These are phyloP conservation scores for Poeciliopsis occidentalis DNA, from an alignment of 2,113 vertebrate genomes.

Conservation along the genomic window DNA sequence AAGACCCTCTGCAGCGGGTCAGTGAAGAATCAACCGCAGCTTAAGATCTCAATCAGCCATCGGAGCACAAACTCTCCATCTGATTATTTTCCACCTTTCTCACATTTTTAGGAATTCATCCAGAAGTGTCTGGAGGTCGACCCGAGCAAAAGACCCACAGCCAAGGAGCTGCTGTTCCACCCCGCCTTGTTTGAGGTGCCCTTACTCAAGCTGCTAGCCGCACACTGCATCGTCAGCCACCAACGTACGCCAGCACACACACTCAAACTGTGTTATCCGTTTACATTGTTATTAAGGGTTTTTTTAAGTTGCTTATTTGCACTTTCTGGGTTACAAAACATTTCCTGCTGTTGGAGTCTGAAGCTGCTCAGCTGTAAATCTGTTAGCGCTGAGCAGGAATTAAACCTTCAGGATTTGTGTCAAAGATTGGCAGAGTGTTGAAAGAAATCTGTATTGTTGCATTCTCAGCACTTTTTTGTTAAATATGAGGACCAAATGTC, in stretches of 20 bases:
- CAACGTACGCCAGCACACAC: slow-evolving; percentile 87
- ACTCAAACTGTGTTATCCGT: not conserved
- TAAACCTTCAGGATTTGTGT: not conserved
- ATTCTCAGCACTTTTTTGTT: not conserved
- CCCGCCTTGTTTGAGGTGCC: slow-evolving; percentile 97
- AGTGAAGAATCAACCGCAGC: slow-evolving; percentile 40
- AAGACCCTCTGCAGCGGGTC: slow-evolving; percentile 95
- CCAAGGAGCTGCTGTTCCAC: slow-evolving; percentile 94
- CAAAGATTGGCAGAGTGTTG: not conserved
- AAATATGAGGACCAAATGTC: not conserved
- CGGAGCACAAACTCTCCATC: not conserved
- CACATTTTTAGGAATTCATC: slow-evolving; percentile 89
- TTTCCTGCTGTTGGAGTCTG: not conserved
- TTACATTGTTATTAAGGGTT: not conserved
- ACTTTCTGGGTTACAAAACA: not conserved
- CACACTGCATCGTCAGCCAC: slow-evolving; percentile 95
- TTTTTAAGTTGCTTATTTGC: not conserved
- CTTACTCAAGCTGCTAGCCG: slow-evolving; percentile 92
- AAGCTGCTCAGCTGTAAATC: not conserved
- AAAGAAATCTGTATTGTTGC: not conserved
- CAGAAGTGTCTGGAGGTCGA: slow-evolving; percentile 97
- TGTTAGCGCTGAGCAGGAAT: too few species aligned
- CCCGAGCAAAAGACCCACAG: slow-evolving; percentile 89
- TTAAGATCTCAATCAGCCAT: not conserved
- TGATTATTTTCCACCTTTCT: not conserved